A percentile compares a stretch with the other conserved stretches of the same genome.
These are phyloP conservation scores for Sebastiscus tertius DNA, from an alignment of 2,797 vertebrate species.

Conservation along the genomic window DNA sequence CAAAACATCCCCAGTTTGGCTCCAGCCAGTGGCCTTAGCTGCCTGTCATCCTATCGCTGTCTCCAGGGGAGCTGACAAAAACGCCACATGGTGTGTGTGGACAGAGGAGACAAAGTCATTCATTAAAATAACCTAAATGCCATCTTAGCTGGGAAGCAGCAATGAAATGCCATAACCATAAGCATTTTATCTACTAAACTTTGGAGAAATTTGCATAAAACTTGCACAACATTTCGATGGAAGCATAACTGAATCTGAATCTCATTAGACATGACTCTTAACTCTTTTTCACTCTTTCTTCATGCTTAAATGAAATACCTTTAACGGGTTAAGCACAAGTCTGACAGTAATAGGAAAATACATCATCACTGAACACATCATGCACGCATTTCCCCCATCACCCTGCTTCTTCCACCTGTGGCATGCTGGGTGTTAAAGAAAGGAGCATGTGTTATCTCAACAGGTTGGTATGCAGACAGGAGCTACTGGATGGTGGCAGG, in stretches of 20 bases:
- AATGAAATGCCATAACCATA: neutral
- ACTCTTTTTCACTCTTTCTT: slow-evolving; percentile 9
- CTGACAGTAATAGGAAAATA: slow-evolving; percentile 41
- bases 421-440: slow-evolving; percentile 70
- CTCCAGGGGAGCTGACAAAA: slow-evolving; percentile 3
- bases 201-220: neutral
- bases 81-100: slow-evolving; percentile 9
- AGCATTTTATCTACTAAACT: neutral
- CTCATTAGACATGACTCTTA: slow-evolving; percentile 26
- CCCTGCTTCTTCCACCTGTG: slow-evolving; percentile 55
- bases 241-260: neutral
- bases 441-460: slow-evolving; percentile 73
- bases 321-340: slow-evolving; percentile 26
- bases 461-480: slow-evolving; percentile 71
- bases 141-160: slow-evolving; percentile 11
- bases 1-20: neutral
- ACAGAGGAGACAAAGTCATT: slow-evolving; percentile 16
- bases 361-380: slow-evolving; percentile 44
- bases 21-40: slow-evolving; percentile 1
- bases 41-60: slow-evolving; percentile 15
- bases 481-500: slow-evolving; percentile 63
- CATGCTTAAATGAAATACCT: slow-evolving; percentile 28
- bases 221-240: neutral
- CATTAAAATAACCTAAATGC: slow-evolving; percentile 32
- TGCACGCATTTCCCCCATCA: slow-evolving; percentile 44